Conservation (phyloP, 2,888 invertebrate species). For the Troides aeacus region DNA sequence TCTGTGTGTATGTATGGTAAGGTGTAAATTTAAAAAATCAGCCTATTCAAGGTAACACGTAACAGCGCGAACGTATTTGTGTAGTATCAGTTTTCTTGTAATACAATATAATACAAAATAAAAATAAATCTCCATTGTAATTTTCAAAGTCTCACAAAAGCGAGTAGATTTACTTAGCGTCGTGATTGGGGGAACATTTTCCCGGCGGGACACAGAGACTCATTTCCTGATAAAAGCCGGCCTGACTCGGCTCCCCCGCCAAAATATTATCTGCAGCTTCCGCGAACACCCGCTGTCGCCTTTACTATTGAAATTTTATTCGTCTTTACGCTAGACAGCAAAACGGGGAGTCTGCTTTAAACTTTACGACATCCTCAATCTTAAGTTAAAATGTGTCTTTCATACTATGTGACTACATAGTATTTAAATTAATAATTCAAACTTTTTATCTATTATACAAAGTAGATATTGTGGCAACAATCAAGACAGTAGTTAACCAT, state of each 20-base stretch:
- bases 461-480: neutral
- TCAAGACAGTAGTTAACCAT: too few relatives aligned
- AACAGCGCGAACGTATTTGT: slow-evolving; percentile 26
- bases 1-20: too few relatives aligned
- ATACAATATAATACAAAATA: slow-evolving; percentile 46
- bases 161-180: slow-evolving; percentile 66
- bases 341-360: slow-evolving; percentile 7
- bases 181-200: slow-evolving; percentile 76
- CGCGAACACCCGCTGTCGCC: slow-evolving; percentile 55
- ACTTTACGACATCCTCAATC: slow-evolving; percentile 20
- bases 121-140: slow-evolving; percentile 66
- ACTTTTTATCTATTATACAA: neutral
- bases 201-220: slow-evolving; percentile 73
- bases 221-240: slow-evolving; percentile 70
- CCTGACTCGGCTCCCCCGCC: slow-evolving; percentile 58
- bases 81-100: slow-evolving; percentile 51
- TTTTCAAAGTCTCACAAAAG: slow-evolving; percentile 68
- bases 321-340: slow-evolving; percentile 37
- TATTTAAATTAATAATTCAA: neutral
- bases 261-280: slow-evolving; percentile 76
- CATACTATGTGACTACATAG: neutral
- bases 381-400: slow-evolving; percentile 6
- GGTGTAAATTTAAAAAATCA: slow-evolving; percentile 27
- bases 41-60: slow-evolving; percentile 32
- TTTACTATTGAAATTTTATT: slow-evolving; percentile 53